phyloP scores from a whole-genome alignment of 2,888 invertebrate species.

The Caenorhabditis plicata region DNA sequence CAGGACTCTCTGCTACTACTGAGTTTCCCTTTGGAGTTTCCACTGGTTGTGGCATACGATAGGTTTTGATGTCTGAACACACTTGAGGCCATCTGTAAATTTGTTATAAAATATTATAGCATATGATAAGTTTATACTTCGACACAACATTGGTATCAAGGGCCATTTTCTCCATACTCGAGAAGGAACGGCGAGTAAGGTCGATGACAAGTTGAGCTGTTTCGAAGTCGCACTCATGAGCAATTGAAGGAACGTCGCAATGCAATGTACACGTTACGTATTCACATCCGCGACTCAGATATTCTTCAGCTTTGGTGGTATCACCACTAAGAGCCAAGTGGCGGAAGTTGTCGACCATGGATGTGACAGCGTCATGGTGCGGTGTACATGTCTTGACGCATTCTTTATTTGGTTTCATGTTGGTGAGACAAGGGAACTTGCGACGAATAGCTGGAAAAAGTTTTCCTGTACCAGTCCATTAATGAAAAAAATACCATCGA shows the following conservation, averaged over 20 bases:
- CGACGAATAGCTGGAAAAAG: slow-evolving; percentile 50
- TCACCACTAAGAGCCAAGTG: slow-evolving; percentile 60
- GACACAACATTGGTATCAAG: slow-evolving; percentile 60
- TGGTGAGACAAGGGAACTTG: slow-evolving; percentile 58
- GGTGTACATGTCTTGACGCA: slow-evolving; percentile 59
- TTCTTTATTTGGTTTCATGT: slow-evolving; percentile 47
- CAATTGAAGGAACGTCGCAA: slow-evolving; percentile 61
- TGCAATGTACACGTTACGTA: slow-evolving; percentile 62
- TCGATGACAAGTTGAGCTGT: slow-evolving; percentile 59
- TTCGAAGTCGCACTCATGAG: slow-evolving; percentile 55
- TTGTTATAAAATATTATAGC: too few relatives aligned
- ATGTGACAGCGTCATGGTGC: slow-evolving; percentile 57
- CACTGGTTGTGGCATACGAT: slow-evolving; percentile 49
- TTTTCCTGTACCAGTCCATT: neutral
- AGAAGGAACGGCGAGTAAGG: slow-evolving; percentile 47
- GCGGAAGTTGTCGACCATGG: slow-evolving; percentile 42
- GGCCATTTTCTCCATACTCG: slow-evolving; percentile 59
- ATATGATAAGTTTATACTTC: too few relatives aligned
- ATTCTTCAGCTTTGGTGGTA: slow-evolving; percentile 56
- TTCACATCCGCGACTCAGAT: slow-evolving; percentile 60
- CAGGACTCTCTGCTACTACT: slow-evolving; percentile 31
- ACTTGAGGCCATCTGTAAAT: slow-evolving; percentile 62
- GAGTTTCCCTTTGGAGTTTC: slow-evolving; percentile 21
- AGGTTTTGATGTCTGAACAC: slow-evolving; percentile 60
- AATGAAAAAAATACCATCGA: slow-evolving; percentile 36